These are phyloP conservation scores for Xenopus laevis DNA, from an alignment of 2,113 vertebrate species.

Conservation along the genomic window DNA sequence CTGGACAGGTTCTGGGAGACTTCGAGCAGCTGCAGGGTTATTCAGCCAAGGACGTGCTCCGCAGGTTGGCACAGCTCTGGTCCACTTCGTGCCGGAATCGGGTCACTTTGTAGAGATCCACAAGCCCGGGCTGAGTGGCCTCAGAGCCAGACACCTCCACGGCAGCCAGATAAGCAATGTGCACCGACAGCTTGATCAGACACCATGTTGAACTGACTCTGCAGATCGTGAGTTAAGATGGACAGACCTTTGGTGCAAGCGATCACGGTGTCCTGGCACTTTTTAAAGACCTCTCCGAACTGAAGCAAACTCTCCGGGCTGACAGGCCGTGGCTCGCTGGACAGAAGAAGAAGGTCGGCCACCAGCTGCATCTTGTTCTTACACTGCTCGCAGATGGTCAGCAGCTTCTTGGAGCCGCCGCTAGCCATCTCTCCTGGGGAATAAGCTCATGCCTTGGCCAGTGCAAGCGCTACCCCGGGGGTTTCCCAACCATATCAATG, in stretches of 20 bases:
- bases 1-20: constrained; percentile 91
- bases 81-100: constrained; percentile 95
- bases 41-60: constrained; percentile 78
- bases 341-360: constrained; percentile 92
- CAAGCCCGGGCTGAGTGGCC: constrained; percentile 81
- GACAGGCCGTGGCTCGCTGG: constrained; percentile 91
- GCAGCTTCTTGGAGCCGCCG: constrained; percentile 68
- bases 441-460: constrained; percentile 36
- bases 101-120: constrained; percentile 96
- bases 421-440: constrained; percentile 26
- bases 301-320: constrained; percentile 72
- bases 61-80: constrained; percentile 80
- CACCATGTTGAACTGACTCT: constrained; percentile 99
- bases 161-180: constrained; percentile 88
- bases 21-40: constrained; percentile 89
- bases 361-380: constrained; percentile 98
- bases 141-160: constrained; percentile 85
- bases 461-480: constrained; percentile 45
- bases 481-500: constrained; percentile 34
- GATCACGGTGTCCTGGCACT: constrained; percentile 94
- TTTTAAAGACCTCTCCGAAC: constrained; percentile 86
- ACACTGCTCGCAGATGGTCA: constrained; percentile 85
- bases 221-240: constrained; percentile 93
- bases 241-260: constrained; percentile 96
- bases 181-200: constrained; percentile 88